Conservation (phyloP, 2,888 invertebrate species). For the Sminthurinus aureus region DNA sequence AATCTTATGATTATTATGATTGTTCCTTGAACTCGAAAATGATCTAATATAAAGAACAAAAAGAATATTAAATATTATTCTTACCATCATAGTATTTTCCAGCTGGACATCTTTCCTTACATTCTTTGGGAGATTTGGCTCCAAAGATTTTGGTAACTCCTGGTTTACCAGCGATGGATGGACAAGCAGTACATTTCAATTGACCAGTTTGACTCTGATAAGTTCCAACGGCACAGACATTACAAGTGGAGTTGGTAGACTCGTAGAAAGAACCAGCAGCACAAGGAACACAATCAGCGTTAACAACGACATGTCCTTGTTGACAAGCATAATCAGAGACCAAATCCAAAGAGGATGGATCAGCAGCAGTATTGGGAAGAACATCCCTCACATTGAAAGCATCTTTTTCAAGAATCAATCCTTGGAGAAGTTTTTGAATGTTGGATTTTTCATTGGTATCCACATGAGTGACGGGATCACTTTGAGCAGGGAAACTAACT, state of each 20-base stretch:
- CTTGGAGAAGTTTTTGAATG: conserved; percentile 84
- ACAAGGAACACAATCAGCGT: conserved; percentile 72
- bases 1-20: not conserved
- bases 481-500: conserved; percentile 82
- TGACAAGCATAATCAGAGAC: conserved; percentile 93
- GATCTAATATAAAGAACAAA: not conserved
- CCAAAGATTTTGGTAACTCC: conserved; percentile 89
- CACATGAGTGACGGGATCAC: conserved; percentile 87
- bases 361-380: conserved; percentile 91
- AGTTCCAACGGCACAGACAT: conserved; percentile 84
- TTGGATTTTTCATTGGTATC: conserved; percentile 87
- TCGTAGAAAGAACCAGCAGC: conserved; percentile 89
- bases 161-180: conserved; percentile 85
- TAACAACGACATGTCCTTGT: conserved; percentile 88
- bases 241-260: conserved; percentile 76
- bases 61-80: not conserved
- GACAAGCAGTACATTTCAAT: conserved; percentile 86
- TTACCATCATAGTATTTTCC: conserved; percentile 86
- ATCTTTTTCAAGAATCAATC: conserved; percentile 90
- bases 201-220: conserved; percentile 95
- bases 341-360: conserved; percentile 86
- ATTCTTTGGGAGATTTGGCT: conserved; percentile 70
- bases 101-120: conserved; percentile 82
- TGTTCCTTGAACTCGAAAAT: not conserved
- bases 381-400: conserved; percentile 93